These are phyloP conservation scores for Dascillus cervinus DNA, from an alignment of 2,888 invertebrate species.

Conservation along the genomic window DNA sequence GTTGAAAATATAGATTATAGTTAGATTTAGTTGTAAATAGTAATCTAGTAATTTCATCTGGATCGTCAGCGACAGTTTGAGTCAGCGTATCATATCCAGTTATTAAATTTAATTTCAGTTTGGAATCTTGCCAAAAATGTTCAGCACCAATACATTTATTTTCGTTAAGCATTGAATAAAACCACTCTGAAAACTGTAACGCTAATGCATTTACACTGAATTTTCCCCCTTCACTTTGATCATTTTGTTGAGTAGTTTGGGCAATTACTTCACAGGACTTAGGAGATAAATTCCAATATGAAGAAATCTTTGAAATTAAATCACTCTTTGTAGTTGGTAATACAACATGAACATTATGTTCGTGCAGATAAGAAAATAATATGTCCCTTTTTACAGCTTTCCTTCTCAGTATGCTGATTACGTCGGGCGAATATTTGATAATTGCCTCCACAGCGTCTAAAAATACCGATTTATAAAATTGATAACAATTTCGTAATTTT, in stretches of 20 bases:
- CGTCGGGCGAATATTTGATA: conserved; percentile 43
- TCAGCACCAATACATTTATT: conserved; percentile 38
- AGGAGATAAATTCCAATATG: conserved; percentile 38
- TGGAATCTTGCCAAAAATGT: conserved; percentile 52
- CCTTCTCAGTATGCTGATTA: conserved; percentile 44
- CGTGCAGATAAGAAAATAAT: conserved; percentile 48
- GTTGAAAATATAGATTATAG: conserved; percentile 51
- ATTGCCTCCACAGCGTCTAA: conserved; percentile 49
- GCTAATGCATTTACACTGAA: conserved; percentile 42
- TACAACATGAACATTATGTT: conserved; percentile 40
- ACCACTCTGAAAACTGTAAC: conserved; percentile 52
- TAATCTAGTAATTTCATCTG: conserved; percentile 35
- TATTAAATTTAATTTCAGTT: conserved; percentile 33
- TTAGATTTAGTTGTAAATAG: conserved; percentile 38
- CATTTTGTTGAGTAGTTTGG: conserved; percentile 2
- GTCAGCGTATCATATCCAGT: conserved; percentile 22
- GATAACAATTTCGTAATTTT: too few species aligned
- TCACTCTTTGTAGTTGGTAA: conserved; percentile 46
- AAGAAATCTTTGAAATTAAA: conserved; percentile 42
- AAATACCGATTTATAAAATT: too few species aligned
- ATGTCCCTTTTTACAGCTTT: conserved; percentile 47
- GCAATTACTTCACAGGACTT: not conserved
- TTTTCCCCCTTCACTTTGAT: not conserved
- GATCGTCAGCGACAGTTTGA: conserved; percentile 29
- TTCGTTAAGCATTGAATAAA: conserved; percentile 44